phyloP scores from a whole-genome alignment of 2,888 invertebrate genomes.

The Byasa hedistus region DNA sequence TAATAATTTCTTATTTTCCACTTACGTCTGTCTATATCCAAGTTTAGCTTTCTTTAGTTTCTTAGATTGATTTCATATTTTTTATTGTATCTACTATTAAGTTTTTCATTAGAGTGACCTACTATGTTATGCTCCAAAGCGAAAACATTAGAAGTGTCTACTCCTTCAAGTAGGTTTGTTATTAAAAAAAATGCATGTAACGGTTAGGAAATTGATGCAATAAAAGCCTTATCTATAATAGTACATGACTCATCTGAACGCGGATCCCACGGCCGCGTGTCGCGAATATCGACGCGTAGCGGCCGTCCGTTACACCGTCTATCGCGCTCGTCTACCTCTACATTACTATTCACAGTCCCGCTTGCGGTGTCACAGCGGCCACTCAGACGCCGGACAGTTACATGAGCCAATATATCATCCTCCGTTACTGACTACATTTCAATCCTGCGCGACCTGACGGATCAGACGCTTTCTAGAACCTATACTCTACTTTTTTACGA shows the following conservation, averaged over 20 bases:
- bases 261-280: slow-evolving; percentile 32
- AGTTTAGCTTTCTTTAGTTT: too few relatives aligned
- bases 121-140: too few relatives aligned
- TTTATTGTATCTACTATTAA: too few relatives aligned
- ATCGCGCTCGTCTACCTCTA: slow-evolving; percentile 16
- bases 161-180: too few relatives aligned
- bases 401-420: slow-evolving; percentile 25
- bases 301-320: slow-evolving; percentile 23
- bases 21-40: too few relatives aligned
- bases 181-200: slow-evolving; percentile 11
- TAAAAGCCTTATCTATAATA: slow-evolving; percentile 19
- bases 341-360: slow-evolving; percentile 25
- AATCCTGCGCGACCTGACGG: slow-evolving; percentile 15
- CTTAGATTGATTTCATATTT: too few relatives aligned
- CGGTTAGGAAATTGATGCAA: slow-evolving; percentile 22
- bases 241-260: slow-evolving; percentile 23
- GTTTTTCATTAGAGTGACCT: too few relatives aligned
- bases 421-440: slow-evolving; percentile 27
- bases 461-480: slow-evolving; percentile 9
- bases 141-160: too few relatives aligned
- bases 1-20: too few relatives aligned
- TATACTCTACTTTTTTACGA: neutral
- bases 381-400: slow-evolving; percentile 24
- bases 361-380: slow-evolving; percentile 6
- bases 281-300: slow-evolving; percentile 32